Evolutionary conservation across 2,888 invertebrate species (phyloP).

Genomic region (Nomada fabriciana): DNA sequence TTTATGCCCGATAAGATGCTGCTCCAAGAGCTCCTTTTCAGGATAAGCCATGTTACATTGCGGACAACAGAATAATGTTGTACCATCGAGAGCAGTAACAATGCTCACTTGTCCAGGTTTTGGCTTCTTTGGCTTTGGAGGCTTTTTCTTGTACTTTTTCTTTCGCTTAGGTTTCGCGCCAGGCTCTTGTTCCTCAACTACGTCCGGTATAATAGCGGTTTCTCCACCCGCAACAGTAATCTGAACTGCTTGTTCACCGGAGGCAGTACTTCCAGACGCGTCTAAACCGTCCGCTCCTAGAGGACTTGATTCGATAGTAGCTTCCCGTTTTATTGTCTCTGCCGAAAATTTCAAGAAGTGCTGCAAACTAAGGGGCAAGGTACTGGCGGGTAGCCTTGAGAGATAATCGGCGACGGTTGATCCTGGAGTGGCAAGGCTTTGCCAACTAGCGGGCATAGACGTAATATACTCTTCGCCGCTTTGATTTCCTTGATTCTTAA

Average conservation of each 20-base stretch:
- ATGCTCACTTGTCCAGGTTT: slow-evolving; percentile 92
- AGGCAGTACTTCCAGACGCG: slow-evolving; percentile 77
- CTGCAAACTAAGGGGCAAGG: slow-evolving; percentile 87
- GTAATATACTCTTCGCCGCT: slow-evolving; percentile 83
- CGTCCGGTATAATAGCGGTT: slow-evolving; percentile 85
- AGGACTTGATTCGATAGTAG: slow-evolving; percentile 84
- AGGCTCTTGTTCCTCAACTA: slow-evolving; percentile 80
- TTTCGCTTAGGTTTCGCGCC: slow-evolving; percentile 87
- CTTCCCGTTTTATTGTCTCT: slow-evolving; percentile 86
- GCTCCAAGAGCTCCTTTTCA: slow-evolving; percentile 91
- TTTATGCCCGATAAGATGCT: slow-evolving; percentile 91
- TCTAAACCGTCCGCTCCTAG: slow-evolving; percentile 83
- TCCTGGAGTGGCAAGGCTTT: slow-evolving; percentile 85
- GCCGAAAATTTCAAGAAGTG: slow-evolving; percentile 88
- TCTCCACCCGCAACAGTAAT: slow-evolving; percentile 85
- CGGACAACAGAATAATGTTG: slow-evolving; percentile 91
- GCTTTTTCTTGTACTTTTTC: slow-evolving; percentile 93
- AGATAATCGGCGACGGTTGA: slow-evolving; percentile 85
- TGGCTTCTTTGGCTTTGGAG: slow-evolving; percentile 91
- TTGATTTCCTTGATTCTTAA: slow-evolving; percentile 83
- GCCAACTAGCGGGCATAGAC: slow-evolving; percentile 85
- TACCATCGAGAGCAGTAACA: slow-evolving; percentile 90
- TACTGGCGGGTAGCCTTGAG: slow-evolving; percentile 85
- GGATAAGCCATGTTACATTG: slow-evolving; percentile 93
- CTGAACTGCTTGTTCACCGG: slow-evolving; percentile 85